Base-by-base conservation (phyloP, 2,888 invertebrate genomes). In the Apoda limacodes region DNA sequence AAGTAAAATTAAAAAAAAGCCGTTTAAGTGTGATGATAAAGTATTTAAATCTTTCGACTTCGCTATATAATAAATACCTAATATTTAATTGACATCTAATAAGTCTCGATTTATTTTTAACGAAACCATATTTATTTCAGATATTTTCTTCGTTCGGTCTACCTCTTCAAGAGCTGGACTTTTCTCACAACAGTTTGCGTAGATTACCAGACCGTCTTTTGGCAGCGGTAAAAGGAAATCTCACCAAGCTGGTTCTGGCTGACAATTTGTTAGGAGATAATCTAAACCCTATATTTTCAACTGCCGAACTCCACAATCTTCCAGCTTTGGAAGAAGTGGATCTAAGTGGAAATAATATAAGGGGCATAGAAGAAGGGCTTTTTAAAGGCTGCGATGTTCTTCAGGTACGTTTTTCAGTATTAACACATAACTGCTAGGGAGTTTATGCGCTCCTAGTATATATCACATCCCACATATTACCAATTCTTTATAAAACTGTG, bases 201-300 rank as follows among this genome's bases (percentile, higher is more conserved):
- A 83, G 92, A 38, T 69, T 95, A 25, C 89, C 92, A 3, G 93
- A 93, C 46, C 83, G 90, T 28, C 76, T 90, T 2, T 82, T 94
- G 24, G 82, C 83, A 10, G 88, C 88, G 2, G 72, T 90, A 1
- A 74, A 82, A 50, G 82, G 83, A 2, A 86, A 87, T 6, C 71
- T 95, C 21, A 85, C 86, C 11, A 88, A 88, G 47, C 61, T 95
- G 21, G 83, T 85, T 9, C 65, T 95, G 30, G 84, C 89, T 14
- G 87, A 92, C 52, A 95, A 95, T 59, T 74, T 92, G n/a, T 81
- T 95, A 14, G 95, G 95, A 1, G 94, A 95, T 58, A 92, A 90
- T 50, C 71, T 95, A 14, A 95, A 94, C 68, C 95, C 95, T 0
- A 93, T 95, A 44, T 95, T 95, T 65, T 92, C 93, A 11, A 90